Evolutionary conservation across 2,113 vertebrate genomes (phyloP).

Genomic region (Poeciliopsis occidentalis): DNA sequence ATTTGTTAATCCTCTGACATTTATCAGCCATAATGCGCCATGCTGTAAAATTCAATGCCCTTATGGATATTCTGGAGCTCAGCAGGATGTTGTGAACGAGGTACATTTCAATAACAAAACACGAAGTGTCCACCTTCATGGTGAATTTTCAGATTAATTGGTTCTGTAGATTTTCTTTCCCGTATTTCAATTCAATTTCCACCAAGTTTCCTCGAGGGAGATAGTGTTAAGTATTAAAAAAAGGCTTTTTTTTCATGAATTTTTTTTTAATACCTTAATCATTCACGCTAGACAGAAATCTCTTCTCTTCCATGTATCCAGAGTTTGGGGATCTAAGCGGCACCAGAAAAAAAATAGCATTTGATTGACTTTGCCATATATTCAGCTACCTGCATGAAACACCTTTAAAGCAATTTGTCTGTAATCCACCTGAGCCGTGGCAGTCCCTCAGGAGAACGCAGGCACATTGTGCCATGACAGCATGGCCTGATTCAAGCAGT

Average conservation of each 20-base stretch:
- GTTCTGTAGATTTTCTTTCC: neutral
- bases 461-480: slow-evolving; percentile 56
- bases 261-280: neutral
- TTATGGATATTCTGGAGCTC: neutral
- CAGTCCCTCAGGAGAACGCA: slow-evolving; percentile 39
- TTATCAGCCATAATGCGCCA: neutral
- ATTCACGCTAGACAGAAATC: neutral
- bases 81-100: neutral
- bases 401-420: slow-evolving; percentile 49
- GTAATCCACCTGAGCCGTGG: slow-evolving; percentile 55
- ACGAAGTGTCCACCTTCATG: slow-evolving; percentile 1
- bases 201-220: neutral
- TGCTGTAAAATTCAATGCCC: neutral
- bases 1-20: neutral
- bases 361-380: slow-evolving; percentile 33
- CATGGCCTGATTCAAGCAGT: slow-evolving; percentile 64
- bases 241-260: neutral
- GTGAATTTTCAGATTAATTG: slow-evolving; percentile 8
- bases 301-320: neutral
- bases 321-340: slow-evolving; percentile 3
- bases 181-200: neutral
- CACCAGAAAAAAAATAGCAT: slow-evolving; percentile 29
- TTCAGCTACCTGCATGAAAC: slow-evolving; percentile 28
- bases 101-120: neutral
- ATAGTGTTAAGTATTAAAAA: slow-evolving; percentile 6